Percentiles rank a stretch among this genome's conserved stretches.
Evolutionary conservation across 2,797 vertebrate species (phyloP).

Genomic region (Halcyon smyrnensis): DNA sequence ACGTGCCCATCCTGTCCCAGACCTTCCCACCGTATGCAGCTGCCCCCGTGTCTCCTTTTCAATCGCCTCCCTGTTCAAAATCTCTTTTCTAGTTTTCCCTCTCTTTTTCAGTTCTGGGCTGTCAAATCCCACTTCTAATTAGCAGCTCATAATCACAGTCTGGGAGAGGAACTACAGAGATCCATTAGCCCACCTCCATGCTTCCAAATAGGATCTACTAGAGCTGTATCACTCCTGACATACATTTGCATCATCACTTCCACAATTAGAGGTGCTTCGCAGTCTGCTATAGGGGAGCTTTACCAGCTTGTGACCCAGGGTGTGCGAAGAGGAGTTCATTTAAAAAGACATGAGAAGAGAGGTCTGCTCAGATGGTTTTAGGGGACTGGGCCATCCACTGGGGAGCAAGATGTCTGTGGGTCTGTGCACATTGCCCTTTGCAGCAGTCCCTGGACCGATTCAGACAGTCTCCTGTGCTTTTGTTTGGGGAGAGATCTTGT

Average conservation of each 20-base stretch:
- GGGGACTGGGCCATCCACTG: not conserved
- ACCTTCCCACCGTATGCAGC: fast-evolving
- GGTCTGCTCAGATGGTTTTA: not conserved
- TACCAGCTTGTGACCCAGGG: fast-evolving
- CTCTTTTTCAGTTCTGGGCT: not conserved
- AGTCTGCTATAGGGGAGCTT: not conserved
- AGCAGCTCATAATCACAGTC: not conserved
- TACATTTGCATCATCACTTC: not conserved
- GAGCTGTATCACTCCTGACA: not conserved
- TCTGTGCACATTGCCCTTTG: not conserved
- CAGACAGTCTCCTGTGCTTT: not conserved
- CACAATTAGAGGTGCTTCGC: not conserved
- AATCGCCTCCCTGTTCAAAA: not conserved
- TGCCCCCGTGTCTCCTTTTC: not conserved
- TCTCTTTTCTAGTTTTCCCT: not conserved
- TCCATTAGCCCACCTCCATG: fast-evolving
- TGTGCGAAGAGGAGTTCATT: fast-evolving
- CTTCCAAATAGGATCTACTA: not conserved
- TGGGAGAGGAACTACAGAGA: not conserved
- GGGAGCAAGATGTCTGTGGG: not conserved
- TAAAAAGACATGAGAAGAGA: not conserved
- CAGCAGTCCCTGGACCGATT: not conserved
- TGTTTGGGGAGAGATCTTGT: not conserved
- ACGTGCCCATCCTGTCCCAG: fast-evolving
- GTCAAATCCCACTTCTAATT: not conserved